Percentiles rank a stretch among this genome's conserved stretches.
phyloP scores from a whole-genome alignment of 2,888 invertebrate genomes.

The Plagodis dolabraria region DNA sequence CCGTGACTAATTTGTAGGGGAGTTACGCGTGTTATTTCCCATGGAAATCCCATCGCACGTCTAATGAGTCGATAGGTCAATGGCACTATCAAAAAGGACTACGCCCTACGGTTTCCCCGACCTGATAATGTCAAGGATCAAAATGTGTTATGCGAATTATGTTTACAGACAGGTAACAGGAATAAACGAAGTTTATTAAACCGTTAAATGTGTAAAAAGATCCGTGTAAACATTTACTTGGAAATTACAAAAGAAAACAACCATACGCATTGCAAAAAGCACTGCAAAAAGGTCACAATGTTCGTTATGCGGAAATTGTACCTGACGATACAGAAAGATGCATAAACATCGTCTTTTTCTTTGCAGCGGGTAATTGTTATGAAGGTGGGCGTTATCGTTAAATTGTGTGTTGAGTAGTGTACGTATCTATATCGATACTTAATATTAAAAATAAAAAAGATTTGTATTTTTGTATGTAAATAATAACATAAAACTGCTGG shows the following conservation, averaged over 20 bases:
- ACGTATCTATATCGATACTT: too few species aligned
- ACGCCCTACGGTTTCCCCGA: background rate
- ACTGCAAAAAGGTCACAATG: slow-evolving; percentile 11
- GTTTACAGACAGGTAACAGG: background rate
- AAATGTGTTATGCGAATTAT: too few species aligned
- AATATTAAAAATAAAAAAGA: too few species aligned
- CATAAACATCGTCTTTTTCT: slow-evolving; percentile 3
- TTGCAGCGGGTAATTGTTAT: background rate
- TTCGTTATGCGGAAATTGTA: slow-evolving; percentile 11
- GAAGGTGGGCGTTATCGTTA: too few species aligned
- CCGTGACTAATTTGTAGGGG: background rate
- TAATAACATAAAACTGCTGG: too few species aligned
- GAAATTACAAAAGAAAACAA: slow-evolving; percentile 10
- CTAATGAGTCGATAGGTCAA: slow-evolving; percentile 26
- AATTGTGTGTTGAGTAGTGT: too few species aligned
- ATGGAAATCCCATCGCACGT: slow-evolving; percentile 41
- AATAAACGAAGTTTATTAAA: background rate
- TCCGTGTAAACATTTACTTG: slow-evolving; percentile 11
- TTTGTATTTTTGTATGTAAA: too few species aligned
- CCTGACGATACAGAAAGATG: background rate
- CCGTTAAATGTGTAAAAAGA: background rate
- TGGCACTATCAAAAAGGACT: slow-evolving; percentile 7
- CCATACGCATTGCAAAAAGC: slow-evolving; percentile 12
- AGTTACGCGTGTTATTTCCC: slow-evolving; percentile 23
- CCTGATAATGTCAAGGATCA: too few species aligned